phyloP scores from a whole-genome alignment of 2,113 vertebrate species.

The Aviceda subcristata region DNA sequence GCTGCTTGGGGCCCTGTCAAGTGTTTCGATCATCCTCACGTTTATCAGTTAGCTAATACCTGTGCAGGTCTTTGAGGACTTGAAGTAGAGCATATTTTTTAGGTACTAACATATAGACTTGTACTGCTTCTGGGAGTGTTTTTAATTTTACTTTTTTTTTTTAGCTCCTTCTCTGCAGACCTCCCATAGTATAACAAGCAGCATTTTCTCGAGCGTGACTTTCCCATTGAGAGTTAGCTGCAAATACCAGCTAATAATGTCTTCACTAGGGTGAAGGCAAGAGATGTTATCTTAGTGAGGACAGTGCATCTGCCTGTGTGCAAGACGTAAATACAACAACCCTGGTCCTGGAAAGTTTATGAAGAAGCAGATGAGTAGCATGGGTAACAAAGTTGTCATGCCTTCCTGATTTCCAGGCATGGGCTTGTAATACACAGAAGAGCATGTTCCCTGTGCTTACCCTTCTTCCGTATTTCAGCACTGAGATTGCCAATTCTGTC shows the following conservation, averaged over 20 bases:
- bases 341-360: background rate
- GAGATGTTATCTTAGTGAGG: background rate
- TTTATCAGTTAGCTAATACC: background rate
- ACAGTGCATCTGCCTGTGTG: background rate
- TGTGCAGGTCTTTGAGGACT: background rate
- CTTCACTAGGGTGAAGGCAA: background rate
- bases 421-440: background rate
- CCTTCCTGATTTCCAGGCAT: background rate
- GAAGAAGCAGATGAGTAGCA: background rate
- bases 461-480: background rate
- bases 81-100: background rate
- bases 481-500: background rate
- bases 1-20: background rate
- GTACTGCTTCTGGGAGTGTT: background rate
- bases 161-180: background rate
- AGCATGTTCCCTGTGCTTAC: background rate
- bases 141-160: background rate
- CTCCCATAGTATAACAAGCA: background rate
- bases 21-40: accelerated
- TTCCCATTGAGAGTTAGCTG: background rate
- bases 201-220: background rate
- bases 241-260: background rate
- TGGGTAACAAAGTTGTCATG: background rate
- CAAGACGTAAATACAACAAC: background rate
- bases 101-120: background rate